Conservation (phyloP, 1,140 invertebrate genomes). For the Meteorus sp. region DNA sequence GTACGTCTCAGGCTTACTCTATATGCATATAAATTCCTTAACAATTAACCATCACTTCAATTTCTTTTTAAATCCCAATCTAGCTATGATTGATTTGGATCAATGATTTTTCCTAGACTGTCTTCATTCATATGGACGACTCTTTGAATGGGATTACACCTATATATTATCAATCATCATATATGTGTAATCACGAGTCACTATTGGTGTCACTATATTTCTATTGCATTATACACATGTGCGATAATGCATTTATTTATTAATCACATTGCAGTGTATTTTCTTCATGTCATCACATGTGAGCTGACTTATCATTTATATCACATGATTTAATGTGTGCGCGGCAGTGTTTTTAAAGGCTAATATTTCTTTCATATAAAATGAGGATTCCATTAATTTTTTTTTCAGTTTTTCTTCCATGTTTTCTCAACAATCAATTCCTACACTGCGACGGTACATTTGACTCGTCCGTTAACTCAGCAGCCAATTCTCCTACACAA, state of each 20-base stretch:
- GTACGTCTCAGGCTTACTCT: constrained; percentile 9
- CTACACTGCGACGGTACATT: constrained; percentile 5
- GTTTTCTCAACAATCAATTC: constrained; percentile 5
- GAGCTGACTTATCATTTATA: constrained; percentile 36
- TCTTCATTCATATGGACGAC: no score
- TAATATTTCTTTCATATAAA: constrained; percentile 8
- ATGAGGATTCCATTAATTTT: not conserved
- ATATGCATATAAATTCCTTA: not conserved
- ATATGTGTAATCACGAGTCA: constrained; percentile 11
- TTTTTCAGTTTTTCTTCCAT: not conserved
- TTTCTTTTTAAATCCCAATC: no score
- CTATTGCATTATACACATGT: constrained; percentile 1
- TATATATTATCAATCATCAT: no score
- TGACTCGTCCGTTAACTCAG: no score
- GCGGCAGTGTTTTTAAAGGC: constrained; percentile 41
- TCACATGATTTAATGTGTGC: constrained; percentile 46
- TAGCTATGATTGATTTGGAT: no score
- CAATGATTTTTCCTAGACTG: no score
- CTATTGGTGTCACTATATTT: constrained; percentile 4
- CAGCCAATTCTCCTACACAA: no score
- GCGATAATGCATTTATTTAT: not conserved
- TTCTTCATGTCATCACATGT: not conserved
- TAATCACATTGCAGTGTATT: constrained; percentile 14
- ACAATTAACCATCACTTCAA: no score
- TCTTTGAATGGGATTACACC: no score